A percentile compares a stretch with the other conserved stretches of the same genome.
Evolutionary conservation across 2,113 vertebrate genomes (phyloP).

Genomic region (human): DNA sequence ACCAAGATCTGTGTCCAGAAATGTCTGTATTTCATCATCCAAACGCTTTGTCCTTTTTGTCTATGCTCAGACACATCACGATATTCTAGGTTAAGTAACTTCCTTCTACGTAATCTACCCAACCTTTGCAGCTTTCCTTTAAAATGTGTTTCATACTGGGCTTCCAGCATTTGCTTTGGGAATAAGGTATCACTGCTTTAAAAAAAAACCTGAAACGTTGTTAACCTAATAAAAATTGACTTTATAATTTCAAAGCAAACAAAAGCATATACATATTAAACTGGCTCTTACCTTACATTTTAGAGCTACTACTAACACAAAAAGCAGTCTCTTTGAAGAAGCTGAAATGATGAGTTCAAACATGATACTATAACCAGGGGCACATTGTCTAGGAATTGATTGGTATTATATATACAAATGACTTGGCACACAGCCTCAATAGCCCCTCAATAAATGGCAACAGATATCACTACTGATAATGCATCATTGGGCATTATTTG

Average conservation of each 20-base stretch:
- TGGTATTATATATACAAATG: background rate
- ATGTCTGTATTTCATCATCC: background rate
- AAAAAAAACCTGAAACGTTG: background rate
- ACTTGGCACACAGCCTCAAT: background rate
- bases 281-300: background rate
- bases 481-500: background rate
- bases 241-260: background rate
- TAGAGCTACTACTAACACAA: background rate
- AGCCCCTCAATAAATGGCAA: background rate
- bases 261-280: background rate
- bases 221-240: background rate
- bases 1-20: background rate
- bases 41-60: background rate
- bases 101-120: background rate
- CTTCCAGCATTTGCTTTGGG: background rate
- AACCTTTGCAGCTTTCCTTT: background rate
- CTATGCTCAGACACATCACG: background rate
- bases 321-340: constrained; percentile 17
- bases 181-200: background rate
- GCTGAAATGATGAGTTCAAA: background rate
- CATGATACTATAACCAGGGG: background rate
- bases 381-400: background rate
- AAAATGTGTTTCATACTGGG: background rate
- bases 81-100: background rate
- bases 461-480: background rate